phyloP scores from a whole-genome alignment of 2,113 vertebrate genomes.

The Syngnathus typhle region DNA sequence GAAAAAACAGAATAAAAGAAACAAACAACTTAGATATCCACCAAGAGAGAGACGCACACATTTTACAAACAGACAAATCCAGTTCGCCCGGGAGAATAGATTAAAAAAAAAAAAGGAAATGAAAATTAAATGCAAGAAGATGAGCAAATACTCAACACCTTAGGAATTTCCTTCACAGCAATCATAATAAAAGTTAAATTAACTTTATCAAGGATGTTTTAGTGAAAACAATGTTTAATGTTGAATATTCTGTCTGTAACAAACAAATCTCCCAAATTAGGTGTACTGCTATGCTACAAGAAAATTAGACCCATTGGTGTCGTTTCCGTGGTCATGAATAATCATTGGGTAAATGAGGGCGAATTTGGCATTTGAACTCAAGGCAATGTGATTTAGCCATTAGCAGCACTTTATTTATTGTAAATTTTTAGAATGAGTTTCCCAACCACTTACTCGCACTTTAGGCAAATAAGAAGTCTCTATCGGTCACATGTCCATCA shows the following conservation, averaged over 20 bases:
- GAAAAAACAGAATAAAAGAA: slow-evolving; percentile 16
- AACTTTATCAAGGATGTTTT: slow-evolving; percentile 15
- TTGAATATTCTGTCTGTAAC: slow-evolving; percentile 6
- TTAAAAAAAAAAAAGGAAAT: slow-evolving; percentile 18
- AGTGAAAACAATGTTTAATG: slow-evolving; percentile 9
- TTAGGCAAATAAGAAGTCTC: not conserved
- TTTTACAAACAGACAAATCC: not conserved
- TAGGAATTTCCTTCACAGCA: slow-evolving; percentile 32
- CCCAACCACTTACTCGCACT: not conserved
- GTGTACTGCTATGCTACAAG: not conserved
- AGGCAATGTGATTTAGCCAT: no score
- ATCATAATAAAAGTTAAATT: slow-evolving; percentile 32
- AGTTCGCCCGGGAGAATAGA: slow-evolving; percentile 17
- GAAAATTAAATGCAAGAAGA: slow-evolving; percentile 28
- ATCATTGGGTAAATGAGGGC: not conserved
- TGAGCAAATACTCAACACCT: slow-evolving; percentile 25
- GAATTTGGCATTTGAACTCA: slow-evolving; percentile 2
- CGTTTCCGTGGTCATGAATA: not conserved
- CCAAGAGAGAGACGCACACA: slow-evolving; percentile 24
- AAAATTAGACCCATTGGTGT: not conserved
- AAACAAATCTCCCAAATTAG: slow-evolving; percentile 14
- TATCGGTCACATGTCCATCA: not conserved
- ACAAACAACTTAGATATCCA: slow-evolving; percentile 27
- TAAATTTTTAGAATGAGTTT: not conserved
- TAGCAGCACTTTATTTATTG: not conserved